Percentiles rank a stretch among this genome's conserved stretches.
phyloP scores from a whole-genome alignment of 2,888 invertebrate genomes.

The Tridacna crocea region DNA sequence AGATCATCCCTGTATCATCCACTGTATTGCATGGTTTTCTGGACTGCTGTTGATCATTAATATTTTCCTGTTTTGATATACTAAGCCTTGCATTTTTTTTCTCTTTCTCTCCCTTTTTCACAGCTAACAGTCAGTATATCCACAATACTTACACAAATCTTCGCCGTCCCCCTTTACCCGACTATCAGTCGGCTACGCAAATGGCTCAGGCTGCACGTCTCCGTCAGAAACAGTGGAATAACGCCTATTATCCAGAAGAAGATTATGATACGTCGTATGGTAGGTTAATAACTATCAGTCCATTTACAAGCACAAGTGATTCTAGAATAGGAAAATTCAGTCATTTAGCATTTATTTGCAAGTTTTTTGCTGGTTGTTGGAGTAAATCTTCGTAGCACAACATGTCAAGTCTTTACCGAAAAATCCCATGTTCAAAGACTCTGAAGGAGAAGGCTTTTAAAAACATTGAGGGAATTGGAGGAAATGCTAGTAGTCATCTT shows the following conservation, averaged over 20 bases:
- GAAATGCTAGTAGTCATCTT: too few relatives aligned
- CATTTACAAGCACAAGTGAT: too few relatives aligned
- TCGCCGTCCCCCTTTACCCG: constrained; percentile 89
- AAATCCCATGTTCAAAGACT: too few relatives aligned
- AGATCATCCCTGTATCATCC: not conserved
- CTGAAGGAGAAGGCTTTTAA: too few relatives aligned
- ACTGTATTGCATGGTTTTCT: constrained; percentile 13
- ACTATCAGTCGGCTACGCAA: constrained; percentile 94
- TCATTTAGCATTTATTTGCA: too few relatives aligned
- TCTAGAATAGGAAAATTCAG: too few relatives aligned
- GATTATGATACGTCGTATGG: constrained; percentile 51
- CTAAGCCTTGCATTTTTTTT: constrained; percentile 22
- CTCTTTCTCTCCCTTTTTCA: constrained; percentile 51
- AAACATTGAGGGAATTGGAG: too few relatives aligned
- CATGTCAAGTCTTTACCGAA: too few relatives aligned
- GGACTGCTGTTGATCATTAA: constrained; percentile 17
- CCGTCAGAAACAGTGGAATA: constrained; percentile 86
- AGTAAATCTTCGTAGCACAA: too few relatives aligned
- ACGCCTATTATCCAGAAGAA: constrained; percentile 92
- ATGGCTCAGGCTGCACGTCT: constrained; percentile 88
- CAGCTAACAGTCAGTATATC: constrained; percentile 77
- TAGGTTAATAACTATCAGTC: constrained; percentile 33
- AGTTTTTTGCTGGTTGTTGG: too few relatives aligned
- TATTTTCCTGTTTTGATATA: constrained; percentile 15
- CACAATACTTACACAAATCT: constrained; percentile 74